Conservation (phyloP, 37 sponge, comb jelly and placozoan genomes). For the Corticium candelabrum region DNA sequence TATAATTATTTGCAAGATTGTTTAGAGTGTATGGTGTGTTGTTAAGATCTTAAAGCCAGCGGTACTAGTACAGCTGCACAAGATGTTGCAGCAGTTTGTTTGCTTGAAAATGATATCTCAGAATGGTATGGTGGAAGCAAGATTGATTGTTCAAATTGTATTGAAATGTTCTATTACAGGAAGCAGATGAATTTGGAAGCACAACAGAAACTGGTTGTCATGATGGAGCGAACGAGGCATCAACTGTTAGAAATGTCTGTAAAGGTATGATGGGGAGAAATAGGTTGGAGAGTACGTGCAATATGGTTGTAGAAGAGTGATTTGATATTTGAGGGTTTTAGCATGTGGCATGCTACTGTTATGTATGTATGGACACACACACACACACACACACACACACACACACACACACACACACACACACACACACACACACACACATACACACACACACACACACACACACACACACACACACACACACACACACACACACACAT, state of each 20-base stretch:
- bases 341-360: background rate
- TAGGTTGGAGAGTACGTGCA: background rate
- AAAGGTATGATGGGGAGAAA: slow-evolving; percentile 27
- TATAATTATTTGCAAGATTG: background rate
- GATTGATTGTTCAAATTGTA: too few species aligned
- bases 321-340: too few species aligned
- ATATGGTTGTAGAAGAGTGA: background rate
- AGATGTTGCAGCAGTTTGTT: background rate
- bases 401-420: slow-evolving; percentile 17
- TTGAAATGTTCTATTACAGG: too few species aligned
- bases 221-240: slow-evolving; percentile 63
- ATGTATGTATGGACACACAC: slow-evolving; percentile 8
- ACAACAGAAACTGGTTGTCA: slow-evolving; percentile 44
- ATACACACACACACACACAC: slow-evolving; percentile 25
- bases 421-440: slow-evolving; percentile 19
- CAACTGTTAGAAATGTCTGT: slow-evolving; percentile 45
- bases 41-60: too few species aligned
- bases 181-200: too few species aligned
- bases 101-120: background rate
- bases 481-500: slow-evolving; percentile 1
- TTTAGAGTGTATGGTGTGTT: too few species aligned
- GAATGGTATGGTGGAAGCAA: too few species aligned
- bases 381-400: slow-evolving; percentile 6
- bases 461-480: slow-evolving; percentile 15
- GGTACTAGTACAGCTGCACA: background rate